Conservation (phyloP, 2,888 invertebrate species). For the Catocala nupta region DNA sequence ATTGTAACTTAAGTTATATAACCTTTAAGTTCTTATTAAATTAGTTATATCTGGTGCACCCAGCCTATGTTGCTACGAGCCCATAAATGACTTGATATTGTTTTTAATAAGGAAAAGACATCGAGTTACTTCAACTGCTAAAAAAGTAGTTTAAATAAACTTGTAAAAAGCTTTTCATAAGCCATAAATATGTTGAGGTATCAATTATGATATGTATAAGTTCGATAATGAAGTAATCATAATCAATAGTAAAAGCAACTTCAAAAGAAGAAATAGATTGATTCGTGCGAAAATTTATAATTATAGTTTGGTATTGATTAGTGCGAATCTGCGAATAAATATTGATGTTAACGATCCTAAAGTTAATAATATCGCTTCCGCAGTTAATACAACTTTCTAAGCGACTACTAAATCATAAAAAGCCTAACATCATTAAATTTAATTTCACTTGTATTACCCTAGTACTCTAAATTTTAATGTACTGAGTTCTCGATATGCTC, state of each 20-base stretch:
- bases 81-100: too few relatives aligned
- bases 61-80: too few relatives aligned
- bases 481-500: constrained; percentile 32
- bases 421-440: background rate
- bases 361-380: constrained; percentile 6
- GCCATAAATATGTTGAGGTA: too few relatives aligned
- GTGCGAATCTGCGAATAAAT: constrained; percentile 10
- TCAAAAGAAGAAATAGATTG: constrained; percentile 7
- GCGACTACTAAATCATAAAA: constrained; percentile 5
- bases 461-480: background rate
- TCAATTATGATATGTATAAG: background rate
- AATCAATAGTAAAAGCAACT: background rate
- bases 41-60: too few relatives aligned
- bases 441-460: constrained; percentile 3
- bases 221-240: background rate
- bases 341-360: constrained; percentile 8
- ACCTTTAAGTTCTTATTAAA: too few relatives aligned
- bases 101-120: too few relatives aligned
- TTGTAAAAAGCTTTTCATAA: too few relatives aligned
- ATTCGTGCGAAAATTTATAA: constrained; percentile 17
- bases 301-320: constrained; percentile 10
- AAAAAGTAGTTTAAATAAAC: too few relatives aligned
- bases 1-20: too few relatives aligned
- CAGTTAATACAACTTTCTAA: constrained; percentile 14
- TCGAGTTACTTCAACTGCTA: too few relatives aligned